A percentile compares a stretch with the other conserved stretches of the same genome.
phyloP scores from a whole-genome alignment of 2,888 invertebrate genomes.

The Idaea biselata region DNA sequence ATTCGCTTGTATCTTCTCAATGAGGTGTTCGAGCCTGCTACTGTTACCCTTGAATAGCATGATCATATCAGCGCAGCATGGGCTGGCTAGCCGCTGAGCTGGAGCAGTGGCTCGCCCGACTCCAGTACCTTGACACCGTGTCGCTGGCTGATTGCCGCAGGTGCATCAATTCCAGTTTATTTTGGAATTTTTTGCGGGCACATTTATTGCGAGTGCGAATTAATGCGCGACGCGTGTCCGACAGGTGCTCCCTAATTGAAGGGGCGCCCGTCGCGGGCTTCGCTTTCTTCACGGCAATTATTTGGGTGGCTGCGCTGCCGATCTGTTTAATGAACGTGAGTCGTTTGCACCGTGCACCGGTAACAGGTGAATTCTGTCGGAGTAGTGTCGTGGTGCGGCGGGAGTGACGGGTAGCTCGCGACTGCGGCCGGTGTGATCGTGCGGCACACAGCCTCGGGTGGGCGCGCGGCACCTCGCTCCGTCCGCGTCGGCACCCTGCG shows the following conservation, averaged over 20 bases:
- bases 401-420: conserved; percentile 60
- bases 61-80: conserved; percentile 63
- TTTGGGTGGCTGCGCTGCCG: conserved; percentile 63
- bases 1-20: conserved; percentile 92
- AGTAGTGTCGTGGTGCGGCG: conserved; percentile 48
- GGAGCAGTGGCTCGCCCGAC: conserved; percentile 27
- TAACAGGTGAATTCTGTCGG: conserved; percentile 44
- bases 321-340: conserved; percentile 57
- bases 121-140: conserved; percentile 33
- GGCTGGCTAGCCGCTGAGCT: conserved; percentile 17
- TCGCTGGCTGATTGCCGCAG: conserved; percentile 56
- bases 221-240: conserved; percentile 68
- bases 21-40: conserved; percentile 89
- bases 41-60: conserved; percentile 95
- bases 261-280: conserved; percentile 60
- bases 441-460: conserved; percentile 60
- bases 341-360: conserved; percentile 48
- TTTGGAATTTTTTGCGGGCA: conserved; percentile 67
- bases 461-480: conserved; percentile 53
- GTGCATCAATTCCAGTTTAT: conserved; percentile 76
- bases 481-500: conserved; percentile 68
- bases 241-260: conserved; percentile 74
- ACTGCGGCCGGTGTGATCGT: conserved; percentile 55
- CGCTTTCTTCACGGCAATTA: conserved; percentile 74
- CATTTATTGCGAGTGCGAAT: conserved; percentile 71